phyloP scores from a whole-genome alignment of 1,140 invertebrate species.

The Brachionus rotundiformis region DNA sequence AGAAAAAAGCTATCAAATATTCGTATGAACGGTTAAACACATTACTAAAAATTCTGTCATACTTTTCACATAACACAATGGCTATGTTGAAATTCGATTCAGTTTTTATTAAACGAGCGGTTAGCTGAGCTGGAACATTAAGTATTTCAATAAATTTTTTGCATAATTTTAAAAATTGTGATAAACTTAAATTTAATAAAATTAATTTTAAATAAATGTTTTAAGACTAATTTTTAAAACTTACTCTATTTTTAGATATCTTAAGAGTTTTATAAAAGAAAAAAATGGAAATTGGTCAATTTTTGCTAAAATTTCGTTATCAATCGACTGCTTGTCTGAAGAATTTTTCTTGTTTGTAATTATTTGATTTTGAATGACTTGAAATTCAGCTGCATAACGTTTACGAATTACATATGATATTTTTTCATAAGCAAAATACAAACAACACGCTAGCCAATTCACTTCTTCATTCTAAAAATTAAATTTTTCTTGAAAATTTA shows the following conservation, averaged over 20 bases:
- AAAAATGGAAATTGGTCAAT: slow-evolving; percentile 14
- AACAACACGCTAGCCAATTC: not conserved
- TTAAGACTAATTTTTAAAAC: not conserved
- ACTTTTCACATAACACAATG: not conserved
- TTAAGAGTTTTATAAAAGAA: not conserved
- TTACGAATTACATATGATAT: not conserved
- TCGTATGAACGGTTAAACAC: not conserved
- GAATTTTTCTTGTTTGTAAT: not conserved
- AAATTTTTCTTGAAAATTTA: not conserved
- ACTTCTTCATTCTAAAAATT: slow-evolving; percentile 9
- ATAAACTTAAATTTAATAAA: not conserved
- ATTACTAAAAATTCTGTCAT: slow-evolving; percentile 10
- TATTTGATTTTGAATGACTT: slow-evolving; percentile 19
- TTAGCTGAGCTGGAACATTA: not conserved
- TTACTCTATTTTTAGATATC: slow-evolving; percentile 7
- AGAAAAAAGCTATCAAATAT: slow-evolving; percentile 13
- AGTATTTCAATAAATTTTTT: not conserved
- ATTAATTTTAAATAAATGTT: too few species aligned
- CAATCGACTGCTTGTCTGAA: not conserved
- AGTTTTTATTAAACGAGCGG: not conserved
- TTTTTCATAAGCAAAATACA: slow-evolving; percentile 40
- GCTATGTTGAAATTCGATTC: slow-evolving; percentile 1
- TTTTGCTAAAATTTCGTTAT: not conserved
- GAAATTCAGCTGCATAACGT: not conserved
- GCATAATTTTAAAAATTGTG: not conserved